These are phyloP conservation scores for Urocitellus parryii DNA, from an alignment of 2,113 vertebrate species.

Conservation along the genomic window DNA sequence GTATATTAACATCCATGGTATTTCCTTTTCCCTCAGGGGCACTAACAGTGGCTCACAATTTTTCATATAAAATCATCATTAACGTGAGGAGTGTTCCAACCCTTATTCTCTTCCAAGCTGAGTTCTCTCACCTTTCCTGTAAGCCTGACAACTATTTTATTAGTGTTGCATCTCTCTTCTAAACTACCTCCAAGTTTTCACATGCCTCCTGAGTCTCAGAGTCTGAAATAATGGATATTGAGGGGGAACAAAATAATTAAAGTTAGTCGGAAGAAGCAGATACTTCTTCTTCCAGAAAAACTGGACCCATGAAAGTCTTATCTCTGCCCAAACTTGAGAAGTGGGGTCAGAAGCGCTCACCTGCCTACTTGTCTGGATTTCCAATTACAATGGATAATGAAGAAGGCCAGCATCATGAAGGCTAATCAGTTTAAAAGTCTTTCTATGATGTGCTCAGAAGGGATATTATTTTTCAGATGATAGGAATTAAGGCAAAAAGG, in stretches of 20 bases:
- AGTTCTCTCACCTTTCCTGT: neutral
- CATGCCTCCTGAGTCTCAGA: neutral
- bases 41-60: neutral
- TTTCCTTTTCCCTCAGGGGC: neutral
- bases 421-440: neutral
- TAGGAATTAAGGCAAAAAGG: slow-evolving; percentile 39
- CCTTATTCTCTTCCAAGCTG: slow-evolving; percentile 31
- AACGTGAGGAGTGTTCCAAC: neutral
- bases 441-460: neutral
- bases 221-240: slow-evolving; percentile 29
- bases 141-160: slow-evolving; percentile 54
- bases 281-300: slow-evolving; percentile 23
- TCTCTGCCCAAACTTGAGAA: neutral
- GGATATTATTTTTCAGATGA: neutral
- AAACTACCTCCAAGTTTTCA: slow-evolving; percentile 29
- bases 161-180: slow-evolving; percentile 31
- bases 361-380: neutral
- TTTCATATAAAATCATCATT: neutral
- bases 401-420: neutral
- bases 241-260: neutral
- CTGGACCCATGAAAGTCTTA: neutral
- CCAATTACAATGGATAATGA: neutral
- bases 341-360: neutral
- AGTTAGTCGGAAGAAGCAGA: neutral
- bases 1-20: neutral